phyloP scores from a whole-genome alignment of 2,113 vertebrate genomes.

The Martes martes region DNA sequence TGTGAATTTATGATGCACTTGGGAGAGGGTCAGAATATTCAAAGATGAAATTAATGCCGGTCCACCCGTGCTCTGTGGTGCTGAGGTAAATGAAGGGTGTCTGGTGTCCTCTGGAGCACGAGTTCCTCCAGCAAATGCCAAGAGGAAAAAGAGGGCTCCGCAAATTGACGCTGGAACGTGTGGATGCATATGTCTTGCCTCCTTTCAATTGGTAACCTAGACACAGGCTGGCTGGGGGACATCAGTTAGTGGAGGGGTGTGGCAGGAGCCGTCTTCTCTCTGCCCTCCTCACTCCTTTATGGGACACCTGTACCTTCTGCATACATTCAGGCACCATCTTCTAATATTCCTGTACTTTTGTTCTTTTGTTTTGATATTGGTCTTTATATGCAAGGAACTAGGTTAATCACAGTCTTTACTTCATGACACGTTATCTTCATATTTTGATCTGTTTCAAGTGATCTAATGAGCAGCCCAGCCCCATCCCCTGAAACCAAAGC shows the following conservation, averaged over 20 bases:
- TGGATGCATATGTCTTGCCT: not conserved
- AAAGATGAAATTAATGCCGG: not conserved
- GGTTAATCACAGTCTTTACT: not conserved
- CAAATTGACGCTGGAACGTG: not conserved
- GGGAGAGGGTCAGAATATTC: not conserved
- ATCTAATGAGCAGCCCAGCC: not conserved
- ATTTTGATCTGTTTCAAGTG: not conserved
- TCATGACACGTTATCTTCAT: not conserved
- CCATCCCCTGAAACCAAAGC: not conserved
- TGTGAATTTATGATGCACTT: not conserved
- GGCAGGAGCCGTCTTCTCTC: not conserved
- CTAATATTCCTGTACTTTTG: not conserved
- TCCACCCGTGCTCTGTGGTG: not conserved
- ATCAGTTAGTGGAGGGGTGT: not conserved
- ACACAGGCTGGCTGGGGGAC: not conserved
- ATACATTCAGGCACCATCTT: not conserved
- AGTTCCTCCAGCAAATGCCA: not conserved
- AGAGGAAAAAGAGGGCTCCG: not conserved
- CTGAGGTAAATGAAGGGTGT: not conserved
- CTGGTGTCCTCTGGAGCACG: not conserved
- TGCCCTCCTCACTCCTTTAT: fast-evolving
- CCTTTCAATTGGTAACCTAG: not conserved
- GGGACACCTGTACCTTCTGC: not conserved
- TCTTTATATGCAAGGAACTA: not conserved
- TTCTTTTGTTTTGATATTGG: not conserved